Conservation (phyloP, 2,888 invertebrate genomes). For the Aphodius granarius region DNA sequence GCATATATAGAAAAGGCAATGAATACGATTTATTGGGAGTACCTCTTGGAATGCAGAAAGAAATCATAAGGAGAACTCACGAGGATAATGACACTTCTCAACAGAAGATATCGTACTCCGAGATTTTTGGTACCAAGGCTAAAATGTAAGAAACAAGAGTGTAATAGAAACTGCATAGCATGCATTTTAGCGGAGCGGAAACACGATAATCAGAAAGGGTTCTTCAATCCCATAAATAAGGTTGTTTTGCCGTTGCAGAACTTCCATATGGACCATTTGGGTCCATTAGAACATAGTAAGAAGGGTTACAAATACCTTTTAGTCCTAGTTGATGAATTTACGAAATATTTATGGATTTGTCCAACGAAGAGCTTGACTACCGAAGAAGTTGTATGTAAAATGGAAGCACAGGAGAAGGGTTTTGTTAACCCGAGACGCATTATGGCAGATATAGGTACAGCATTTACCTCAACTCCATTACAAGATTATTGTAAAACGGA, state of each 20-base stretch:
- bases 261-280: conserved; percentile 39
- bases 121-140: conserved; percentile 32
- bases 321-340: conserved; percentile 39
- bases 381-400: too few relatives aligned
- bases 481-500: conserved; percentile 43
- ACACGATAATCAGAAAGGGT: conserved; percentile 31
- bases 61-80: conserved; percentile 44
- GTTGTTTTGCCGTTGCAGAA: conserved; percentile 30
- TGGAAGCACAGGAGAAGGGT: too few relatives aligned
- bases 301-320: conserved; percentile 37
- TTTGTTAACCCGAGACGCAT: conserved; percentile 35
- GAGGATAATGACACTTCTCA: conserved; percentile 43
- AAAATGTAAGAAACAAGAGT: conserved; percentile 30
- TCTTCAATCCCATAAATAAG: conserved; percentile 36
- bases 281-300: conserved; percentile 35
- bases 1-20: too few relatives aligned
- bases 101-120: conserved; percentile 28
- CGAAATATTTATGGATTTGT: too few relatives aligned
- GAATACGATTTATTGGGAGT: too few relatives aligned
- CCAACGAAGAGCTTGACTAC: too few relatives aligned
- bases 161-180: conserved; percentile 29
- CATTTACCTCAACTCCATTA: conserved; percentile 46
- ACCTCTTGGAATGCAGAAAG: conserved; percentile 45
- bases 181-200: conserved; percentile 37
- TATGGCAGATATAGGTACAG: conserved; percentile 42